Percentiles rank a stretch among this genome's conserved stretches.
phyloP scores from a whole-genome alignment of 1,140 invertebrate genomes.

The Drosophila gunungcola region DNA sequence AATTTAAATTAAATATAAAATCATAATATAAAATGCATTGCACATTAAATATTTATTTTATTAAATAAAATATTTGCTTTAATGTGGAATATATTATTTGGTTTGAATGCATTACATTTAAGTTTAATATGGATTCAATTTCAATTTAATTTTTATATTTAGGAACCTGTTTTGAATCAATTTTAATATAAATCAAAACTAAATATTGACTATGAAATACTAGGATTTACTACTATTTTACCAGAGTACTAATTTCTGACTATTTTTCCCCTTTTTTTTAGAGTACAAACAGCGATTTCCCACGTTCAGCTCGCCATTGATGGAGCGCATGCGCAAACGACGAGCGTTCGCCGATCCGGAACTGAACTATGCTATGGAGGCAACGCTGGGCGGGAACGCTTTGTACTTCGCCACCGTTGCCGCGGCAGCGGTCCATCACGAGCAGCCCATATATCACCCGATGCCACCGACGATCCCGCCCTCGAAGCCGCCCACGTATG shows the following conservation, averaged over 20 bases:
- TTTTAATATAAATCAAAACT: too few relatives aligned
- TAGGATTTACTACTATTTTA: too few relatives aligned
- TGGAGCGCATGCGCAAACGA: conserved; percentile 86
- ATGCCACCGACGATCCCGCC: conserved; percentile 22
- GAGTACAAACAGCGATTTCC: conserved; percentile 82
- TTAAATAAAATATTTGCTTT: too few relatives aligned
- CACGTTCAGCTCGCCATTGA: conserved; percentile 76
- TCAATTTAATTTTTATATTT: too few relatives aligned
- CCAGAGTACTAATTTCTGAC: conserved; percentile 11
- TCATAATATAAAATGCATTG: too few relatives aligned
- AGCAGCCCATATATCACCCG: conserved; percentile 37
- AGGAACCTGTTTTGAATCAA: too few relatives aligned
- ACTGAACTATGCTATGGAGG: conserved; percentile 84
- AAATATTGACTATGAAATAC: too few relatives aligned
- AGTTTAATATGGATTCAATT: too few relatives aligned
- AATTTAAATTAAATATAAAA: too few relatives aligned
- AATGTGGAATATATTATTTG: too few relatives aligned
- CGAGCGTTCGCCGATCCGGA: conserved; percentile 86
- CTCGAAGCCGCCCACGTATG: conserved; percentile 45
- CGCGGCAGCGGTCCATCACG: conserved; percentile 29
- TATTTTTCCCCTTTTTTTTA: conserved; percentile 21
- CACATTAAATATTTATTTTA: too few relatives aligned
- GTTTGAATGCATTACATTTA: too few relatives aligned
- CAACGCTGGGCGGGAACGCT: conserved; percentile 69
- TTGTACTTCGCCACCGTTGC: conserved; percentile 61